phyloP scores from a whole-genome alignment of 2,113 vertebrate species.

The Sterrhoptilus dennistouni region DNA sequence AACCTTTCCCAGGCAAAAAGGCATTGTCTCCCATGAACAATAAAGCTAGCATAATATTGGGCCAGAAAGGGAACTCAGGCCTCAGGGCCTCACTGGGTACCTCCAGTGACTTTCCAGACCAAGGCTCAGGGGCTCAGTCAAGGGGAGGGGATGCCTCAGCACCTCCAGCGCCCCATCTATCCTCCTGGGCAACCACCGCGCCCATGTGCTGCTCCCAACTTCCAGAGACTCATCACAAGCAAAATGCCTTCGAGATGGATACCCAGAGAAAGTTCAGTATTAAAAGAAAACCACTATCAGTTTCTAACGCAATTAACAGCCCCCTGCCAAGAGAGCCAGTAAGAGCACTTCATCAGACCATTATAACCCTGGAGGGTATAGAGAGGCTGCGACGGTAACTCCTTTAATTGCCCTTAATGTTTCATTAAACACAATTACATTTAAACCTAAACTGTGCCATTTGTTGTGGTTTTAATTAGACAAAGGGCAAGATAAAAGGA shows the following conservation, averaged over 20 bases:
- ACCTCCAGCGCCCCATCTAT: not conserved
- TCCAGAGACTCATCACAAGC: not conserved
- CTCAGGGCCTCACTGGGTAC: not conserved
- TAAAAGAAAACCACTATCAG: constrained; percentile 59
- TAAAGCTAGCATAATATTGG: not conserved
- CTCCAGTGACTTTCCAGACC: not conserved
- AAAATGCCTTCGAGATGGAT: not conserved
- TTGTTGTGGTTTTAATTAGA: constrained; percentile 76
- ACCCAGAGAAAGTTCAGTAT: constrained; percentile 38
- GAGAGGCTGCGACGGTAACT: constrained; percentile 65
- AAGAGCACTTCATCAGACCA: constrained; percentile 67
- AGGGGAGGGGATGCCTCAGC: not conserved
- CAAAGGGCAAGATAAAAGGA: constrained; percentile 71
- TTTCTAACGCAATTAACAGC: constrained; percentile 71
- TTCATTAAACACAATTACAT: constrained; percentile 79
- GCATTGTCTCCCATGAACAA: not conserved
- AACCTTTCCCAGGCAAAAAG: not conserved
- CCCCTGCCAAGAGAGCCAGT: constrained; percentile 68
- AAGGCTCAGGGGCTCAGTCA: not conserved
- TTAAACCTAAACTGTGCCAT: constrained; percentile 74
- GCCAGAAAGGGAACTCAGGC: not conserved
- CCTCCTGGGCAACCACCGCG: not conserved
- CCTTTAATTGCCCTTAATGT: constrained; percentile 77
- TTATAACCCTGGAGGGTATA: constrained; percentile 69
- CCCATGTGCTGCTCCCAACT: not conserved